Conservation (phyloP, 1,140 invertebrate species). For the Chrysoperla carnea region DNA sequence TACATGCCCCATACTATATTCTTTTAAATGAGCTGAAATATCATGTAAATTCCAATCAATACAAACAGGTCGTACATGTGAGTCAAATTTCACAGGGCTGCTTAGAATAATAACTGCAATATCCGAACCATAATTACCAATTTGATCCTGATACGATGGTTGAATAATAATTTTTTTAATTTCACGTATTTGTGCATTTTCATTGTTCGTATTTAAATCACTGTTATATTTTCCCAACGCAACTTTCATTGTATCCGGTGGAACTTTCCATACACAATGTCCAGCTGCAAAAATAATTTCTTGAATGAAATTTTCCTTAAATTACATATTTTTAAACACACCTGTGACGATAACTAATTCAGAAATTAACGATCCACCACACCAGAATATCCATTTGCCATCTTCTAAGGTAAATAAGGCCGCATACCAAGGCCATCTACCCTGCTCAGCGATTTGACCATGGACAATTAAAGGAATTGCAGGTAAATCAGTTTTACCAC, state of each 20-base stretch:
- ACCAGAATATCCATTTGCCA: constrained; percentile 22
- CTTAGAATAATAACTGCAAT: constrained; percentile 23
- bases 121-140: constrained; percentile 27
- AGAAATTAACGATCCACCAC: constrained; percentile 23
- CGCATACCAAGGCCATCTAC: constrained; percentile 22
- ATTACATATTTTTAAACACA: background rate
- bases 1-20: constrained; percentile 18
- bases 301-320: background rate
- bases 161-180: constrained; percentile 19
- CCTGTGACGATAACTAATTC: constrained; percentile 23
- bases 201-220: constrained; percentile 14
- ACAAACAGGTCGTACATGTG: constrained; percentile 20
- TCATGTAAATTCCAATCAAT: constrained; percentile 18
- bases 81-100: constrained; percentile 12
- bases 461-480: constrained; percentile 20
- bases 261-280: constrained; percentile 25
- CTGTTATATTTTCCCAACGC: constrained; percentile 19
- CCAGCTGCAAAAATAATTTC: constrained; percentile 14
- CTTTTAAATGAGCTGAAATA: constrained; percentile 10
- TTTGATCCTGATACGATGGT: constrained; percentile 21
- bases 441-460: constrained; percentile 13
- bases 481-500: constrained; percentile 6
- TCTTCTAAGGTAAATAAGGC: constrained; percentile 19
- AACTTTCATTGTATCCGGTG: constrained; percentile 16
- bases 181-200: constrained; percentile 16